Evolutionary conservation across 2,113 vertebrate genomes (phyloP), one percentile per base, ranked within the genome.

Genomic region (Otus sunia): DNA sequence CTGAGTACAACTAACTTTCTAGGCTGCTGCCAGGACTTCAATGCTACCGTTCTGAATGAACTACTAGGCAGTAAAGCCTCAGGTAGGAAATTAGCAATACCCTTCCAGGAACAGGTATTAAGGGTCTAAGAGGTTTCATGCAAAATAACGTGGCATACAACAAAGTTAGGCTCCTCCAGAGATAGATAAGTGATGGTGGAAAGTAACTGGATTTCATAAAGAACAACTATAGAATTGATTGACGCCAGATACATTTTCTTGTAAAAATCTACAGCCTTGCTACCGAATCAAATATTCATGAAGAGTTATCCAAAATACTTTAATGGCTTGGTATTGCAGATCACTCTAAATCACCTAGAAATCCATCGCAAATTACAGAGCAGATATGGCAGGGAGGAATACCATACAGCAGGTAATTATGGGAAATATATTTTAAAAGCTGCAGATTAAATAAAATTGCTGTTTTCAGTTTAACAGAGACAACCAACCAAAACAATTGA

Each of bases 401-500:
- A 41, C 25, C 1, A 5, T 64, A 41, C 12, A 75, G 41, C 15
- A 93, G 62, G 37, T 78, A 95, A 95, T 95, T 79, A 94, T 58
- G 47, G 78, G 82, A 95, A 95, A 90, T 83, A 76, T 18, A 81
- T 96, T 90, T 93, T 91, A 90, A 85, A 85, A 97, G 12, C 74
- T 93, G 55, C 32, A 93, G 86, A 96, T 92, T 95, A 96, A 91
- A 89, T 63, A 96, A 91, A 97, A 95, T 92, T 95, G 87, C 19
- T 86, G 55, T 63, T 97, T 97, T 94, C 43, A 92, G 58, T 94
- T 88, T 84, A 91, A 39, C 52, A 94, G 73, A 93, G 94, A 81
- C 73, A 97, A 78, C 58, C 50, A 92, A 73, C 25, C 49, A 94
- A 95, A 97, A 86, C 85, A 88, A 84, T 25, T 86, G 17, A 80